Percentiles rank a stretch among this genome's conserved stretches.
phyloP scores from a whole-genome alignment of 2,888 invertebrate genomes.

The Tetragnatha montana region DNA sequence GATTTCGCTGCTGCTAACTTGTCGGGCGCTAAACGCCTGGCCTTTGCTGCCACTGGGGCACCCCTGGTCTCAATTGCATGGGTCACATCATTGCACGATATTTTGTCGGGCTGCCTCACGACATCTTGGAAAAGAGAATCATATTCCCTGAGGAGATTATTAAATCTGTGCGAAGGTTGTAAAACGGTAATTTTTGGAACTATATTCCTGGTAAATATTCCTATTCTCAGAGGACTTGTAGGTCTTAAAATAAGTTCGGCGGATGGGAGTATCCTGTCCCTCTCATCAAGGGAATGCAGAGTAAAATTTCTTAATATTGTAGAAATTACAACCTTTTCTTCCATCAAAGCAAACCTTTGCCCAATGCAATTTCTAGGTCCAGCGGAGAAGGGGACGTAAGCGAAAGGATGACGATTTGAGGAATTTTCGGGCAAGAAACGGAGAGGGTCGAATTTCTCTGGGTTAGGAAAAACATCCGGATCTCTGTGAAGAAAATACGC shows the following conservation, averaged over 20 bases:
- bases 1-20: too few relatives aligned
- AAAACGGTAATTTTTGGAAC: too few relatives aligned
- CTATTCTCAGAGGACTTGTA: slow-evolving; percentile 22
- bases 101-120: too few relatives aligned
- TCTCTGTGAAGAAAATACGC: slow-evolving; percentile 7
- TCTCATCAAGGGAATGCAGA: slow-evolving; percentile 52
- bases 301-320: slow-evolving; percentile 40
- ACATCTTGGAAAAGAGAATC: too few relatives aligned
- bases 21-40: too few relatives aligned
- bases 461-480: slow-evolving; percentile 6
- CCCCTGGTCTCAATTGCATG: too few relatives aligned
- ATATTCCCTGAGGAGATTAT: too few relatives aligned
- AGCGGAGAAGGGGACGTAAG: slow-evolving; percentile 13
- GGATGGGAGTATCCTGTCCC: slow-evolving; percentile 26
- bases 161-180: too few relatives aligned
- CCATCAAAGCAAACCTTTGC: slow-evolving; percentile 64
- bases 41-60: too few relatives aligned
- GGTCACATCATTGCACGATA: too few relatives aligned
- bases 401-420: not conserved
- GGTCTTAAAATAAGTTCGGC: slow-evolving; percentile 53
- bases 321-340: slow-evolving; percentile 48
- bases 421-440: slow-evolving; percentile 15
- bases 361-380: slow-evolving; percentile 29
- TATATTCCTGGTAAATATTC: too few relatives aligned
- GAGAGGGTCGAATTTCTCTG: slow-evolving; percentile 8